A percentile compares a stretch with the other conserved stretches of the same genome.
phyloP scores from a whole-genome alignment of 2,888 invertebrate species.

The Drosophila percnosoma region DNA sequence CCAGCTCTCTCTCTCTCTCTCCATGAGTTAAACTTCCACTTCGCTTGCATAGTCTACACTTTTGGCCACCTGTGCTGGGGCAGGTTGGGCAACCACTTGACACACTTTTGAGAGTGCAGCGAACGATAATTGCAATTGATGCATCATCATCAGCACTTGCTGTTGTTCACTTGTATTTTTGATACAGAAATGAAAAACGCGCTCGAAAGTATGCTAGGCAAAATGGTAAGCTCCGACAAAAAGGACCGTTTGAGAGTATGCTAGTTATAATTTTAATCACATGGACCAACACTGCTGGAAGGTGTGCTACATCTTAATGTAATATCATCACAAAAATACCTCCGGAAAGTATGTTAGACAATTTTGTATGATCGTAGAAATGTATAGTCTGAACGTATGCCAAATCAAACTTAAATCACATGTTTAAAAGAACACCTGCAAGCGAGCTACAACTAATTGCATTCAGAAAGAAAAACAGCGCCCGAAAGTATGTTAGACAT shows the following conservation, averaged over 20 bases:
- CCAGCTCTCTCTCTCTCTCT: conserved; percentile 15
- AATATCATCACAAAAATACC: neutral
- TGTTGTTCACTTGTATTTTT: conserved; percentile 34
- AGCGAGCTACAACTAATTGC: neutral
- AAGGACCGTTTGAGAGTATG: neutral
- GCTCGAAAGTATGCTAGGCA: neutral
- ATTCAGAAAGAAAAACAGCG: neutral
- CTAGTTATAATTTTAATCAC: neutral
- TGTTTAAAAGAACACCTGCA: neutral
- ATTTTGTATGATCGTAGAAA: neutral
- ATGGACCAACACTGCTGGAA: neutral
- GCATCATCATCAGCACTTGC: conserved; percentile 41
- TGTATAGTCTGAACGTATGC: neutral
- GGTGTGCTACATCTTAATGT: neutral
- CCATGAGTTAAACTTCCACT: conserved; percentile 1
- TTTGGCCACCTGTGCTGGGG: conserved; percentile 52
- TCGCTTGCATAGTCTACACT: conserved; percentile 61
- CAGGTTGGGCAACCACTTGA: conserved; percentile 57
- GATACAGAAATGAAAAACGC: neutral
- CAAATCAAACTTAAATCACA: neutral
- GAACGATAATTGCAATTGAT: conserved; percentile 62
- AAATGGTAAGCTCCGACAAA: neutral
- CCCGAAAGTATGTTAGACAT: conserved; percentile 5
- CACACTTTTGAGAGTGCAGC: conserved; percentile 55
- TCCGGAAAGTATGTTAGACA: neutral